Percentiles rank a stretch among this genome's conserved stretches.
Conservation (phyloP, 2,113 vertebrate genomes). For the Halichoerus grypus region DNA sequence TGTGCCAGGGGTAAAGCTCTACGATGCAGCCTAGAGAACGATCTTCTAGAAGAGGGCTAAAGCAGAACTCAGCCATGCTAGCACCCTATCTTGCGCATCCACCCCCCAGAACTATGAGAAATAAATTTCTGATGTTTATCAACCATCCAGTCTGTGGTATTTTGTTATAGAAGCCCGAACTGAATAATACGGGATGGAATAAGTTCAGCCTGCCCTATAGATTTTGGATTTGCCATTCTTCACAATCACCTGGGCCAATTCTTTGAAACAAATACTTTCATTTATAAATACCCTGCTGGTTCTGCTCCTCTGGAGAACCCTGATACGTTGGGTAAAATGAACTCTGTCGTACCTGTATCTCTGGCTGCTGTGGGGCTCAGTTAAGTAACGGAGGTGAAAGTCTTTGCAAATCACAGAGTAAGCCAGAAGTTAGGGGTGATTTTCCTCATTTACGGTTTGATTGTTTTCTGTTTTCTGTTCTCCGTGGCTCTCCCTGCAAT, state of each 20-base stretch:
- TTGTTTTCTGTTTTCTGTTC: neutral
- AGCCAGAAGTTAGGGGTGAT: accelerated
- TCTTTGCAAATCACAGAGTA: neutral
- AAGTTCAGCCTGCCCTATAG: accelerated
- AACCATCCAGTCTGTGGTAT: accelerated
- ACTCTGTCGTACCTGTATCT: accelerated
- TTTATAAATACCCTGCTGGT: accelerated
- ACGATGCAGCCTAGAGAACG: no score
- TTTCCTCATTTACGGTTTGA: accelerated
- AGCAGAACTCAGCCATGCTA: accelerated
- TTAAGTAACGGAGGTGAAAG: neutral
- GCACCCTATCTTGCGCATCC: no score
- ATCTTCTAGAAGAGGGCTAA: neutral
- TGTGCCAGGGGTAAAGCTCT: no score
- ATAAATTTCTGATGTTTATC: accelerated
- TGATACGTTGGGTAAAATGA: accelerated
- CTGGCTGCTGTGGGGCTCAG: accelerated
- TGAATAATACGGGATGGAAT: accelerated
- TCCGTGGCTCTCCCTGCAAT: neutral
- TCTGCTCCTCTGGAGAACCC: neutral
- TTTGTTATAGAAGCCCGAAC: accelerated
- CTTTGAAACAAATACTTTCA: neutral
- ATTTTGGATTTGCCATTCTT: accelerated
- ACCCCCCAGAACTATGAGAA: neutral
- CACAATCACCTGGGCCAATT: accelerated